Conservation (phyloP, 2,113 vertebrate genomes). For the Urocitellus parryii region DNA sequence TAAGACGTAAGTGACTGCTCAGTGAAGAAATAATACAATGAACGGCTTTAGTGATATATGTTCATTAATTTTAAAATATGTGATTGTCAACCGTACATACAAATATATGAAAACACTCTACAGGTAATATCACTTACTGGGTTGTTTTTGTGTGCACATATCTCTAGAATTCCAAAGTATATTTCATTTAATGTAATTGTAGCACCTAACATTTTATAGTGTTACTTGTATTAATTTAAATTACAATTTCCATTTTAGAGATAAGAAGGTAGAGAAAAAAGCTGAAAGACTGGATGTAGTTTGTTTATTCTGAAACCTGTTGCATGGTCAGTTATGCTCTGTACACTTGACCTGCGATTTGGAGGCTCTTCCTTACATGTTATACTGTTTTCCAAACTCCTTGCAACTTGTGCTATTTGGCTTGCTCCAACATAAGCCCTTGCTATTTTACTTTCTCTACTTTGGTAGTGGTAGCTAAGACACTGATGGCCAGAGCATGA, state of each 20-base stretch:
- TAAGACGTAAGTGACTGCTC: neutral
- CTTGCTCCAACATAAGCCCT: neutral
- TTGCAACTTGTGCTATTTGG: neutral
- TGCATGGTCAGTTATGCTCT: neutral
- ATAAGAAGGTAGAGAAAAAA: neutral
- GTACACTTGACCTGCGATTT: neutral
- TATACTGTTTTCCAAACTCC: neutral
- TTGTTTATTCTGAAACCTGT: neutral
- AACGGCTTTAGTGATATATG: conserved; percentile 39
- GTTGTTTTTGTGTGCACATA: neutral
- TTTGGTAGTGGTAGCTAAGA: neutral
- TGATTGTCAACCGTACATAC: neutral
- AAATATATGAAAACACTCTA: neutral
- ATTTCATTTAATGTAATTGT: conserved; percentile 8
- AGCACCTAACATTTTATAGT: conserved; percentile 12
- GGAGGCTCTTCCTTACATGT: neutral
- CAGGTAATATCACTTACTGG: neutral
- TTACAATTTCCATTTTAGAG: conserved; percentile 28
- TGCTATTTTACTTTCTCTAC: neutral
- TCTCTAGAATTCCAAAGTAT: neutral
- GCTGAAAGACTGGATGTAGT: neutral
- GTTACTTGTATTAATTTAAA: conserved; percentile 25
- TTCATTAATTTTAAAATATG: conserved; percentile 27
- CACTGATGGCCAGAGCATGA: neutral
- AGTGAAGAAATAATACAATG: conserved; percentile 30